Conservation (phyloP, 2,797 vertebrate species). For the Botia kubotai region DNA sequence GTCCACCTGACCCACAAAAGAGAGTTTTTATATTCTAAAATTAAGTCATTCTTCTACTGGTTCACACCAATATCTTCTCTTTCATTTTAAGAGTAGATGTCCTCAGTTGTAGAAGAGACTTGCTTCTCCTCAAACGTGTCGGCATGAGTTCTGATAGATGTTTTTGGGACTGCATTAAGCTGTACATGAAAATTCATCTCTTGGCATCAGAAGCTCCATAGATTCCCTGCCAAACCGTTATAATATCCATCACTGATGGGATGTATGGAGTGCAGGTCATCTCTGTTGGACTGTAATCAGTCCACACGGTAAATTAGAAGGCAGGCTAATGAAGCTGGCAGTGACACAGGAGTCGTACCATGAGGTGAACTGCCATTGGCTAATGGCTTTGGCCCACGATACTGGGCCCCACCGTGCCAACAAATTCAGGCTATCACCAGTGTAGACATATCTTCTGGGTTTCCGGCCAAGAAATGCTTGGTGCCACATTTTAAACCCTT, state of each 20-base stretch:
- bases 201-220: conserved; percentile 40
- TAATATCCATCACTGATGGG: conserved; percentile 56
- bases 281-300: conserved; percentile 54
- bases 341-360: conserved; percentile 43
- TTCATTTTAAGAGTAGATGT: too few relatives aligned
- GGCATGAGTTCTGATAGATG: conserved; percentile 19
- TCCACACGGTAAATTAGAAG: conserved; percentile 42
- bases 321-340: conserved; percentile 53
- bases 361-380: conserved; percentile 56
- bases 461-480: conserved; percentile 20
- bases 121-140: background rate
- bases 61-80: conserved; percentile 33
- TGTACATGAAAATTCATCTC: conserved; percentile 48
- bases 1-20: conserved; percentile 42
- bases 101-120: background rate
- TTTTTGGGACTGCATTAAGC: conserved; percentile 36
- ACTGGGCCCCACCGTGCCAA: conserved; percentile 33
- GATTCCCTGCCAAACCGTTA: conserved; percentile 55
- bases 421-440: conserved; percentile 35
- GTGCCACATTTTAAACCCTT: conserved; percentile 14
- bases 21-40: conserved; percentile 50
- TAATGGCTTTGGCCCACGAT: conserved; percentile 58
- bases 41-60: conserved; percentile 44
- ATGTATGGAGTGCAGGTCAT: conserved; percentile 51
- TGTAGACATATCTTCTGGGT: conserved; percentile 33